Base-by-base conservation (phyloP, 2,113 vertebrate genomes). In the Varanus salvator region DNA sequence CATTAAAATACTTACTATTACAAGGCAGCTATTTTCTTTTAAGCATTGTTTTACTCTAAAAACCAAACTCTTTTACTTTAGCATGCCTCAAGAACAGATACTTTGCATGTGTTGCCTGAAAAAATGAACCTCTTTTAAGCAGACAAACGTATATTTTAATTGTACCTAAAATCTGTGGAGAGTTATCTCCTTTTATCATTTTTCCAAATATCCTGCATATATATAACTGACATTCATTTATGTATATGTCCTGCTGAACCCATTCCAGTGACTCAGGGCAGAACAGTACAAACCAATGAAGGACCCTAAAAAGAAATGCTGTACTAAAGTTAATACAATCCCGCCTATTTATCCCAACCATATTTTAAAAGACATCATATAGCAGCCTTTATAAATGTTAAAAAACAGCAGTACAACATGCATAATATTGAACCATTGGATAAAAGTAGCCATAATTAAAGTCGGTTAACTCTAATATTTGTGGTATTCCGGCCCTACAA, bases 31-130 rank as follows among this genome's bases (percentile, higher is more conserved):
- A 34, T 77, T 48, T 76, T 44, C 52, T 23, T 31, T 44, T 57
- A 87, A 64, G 34, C 57, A 76, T 87, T 29, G 23, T 52, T 87
- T 69, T 54, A 71, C 69, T 80, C 76, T 80, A 54, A 87, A 25
- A 80, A 72, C 14, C 57, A 25, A 82, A 57, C 3, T 34, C 29
- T 75, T 38, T 75, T n/a, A 75, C 38, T 27, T 78, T 44, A 44
- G 38, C 1, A 44, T 44, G 38, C 38, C 38, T 44, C 38, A 44
- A 44, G 38, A 44, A 78, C 1, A 44, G 4, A 34, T 31, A 82
- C n/a, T 68, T 6, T 83, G 34, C 8, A 29, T 44, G 19, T 21
- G 75, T 17, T 74, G 23, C 69, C 72, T 19, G 12, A 84, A n/a
- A 52, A 85, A 74, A 25, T 25, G 38, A 85, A n/a, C 60, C 9